These are phyloP conservation scores for Nothobranchius kuhntae DNA, from an alignment of 2,113 vertebrate genomes.

Conservation along the genomic window DNA sequence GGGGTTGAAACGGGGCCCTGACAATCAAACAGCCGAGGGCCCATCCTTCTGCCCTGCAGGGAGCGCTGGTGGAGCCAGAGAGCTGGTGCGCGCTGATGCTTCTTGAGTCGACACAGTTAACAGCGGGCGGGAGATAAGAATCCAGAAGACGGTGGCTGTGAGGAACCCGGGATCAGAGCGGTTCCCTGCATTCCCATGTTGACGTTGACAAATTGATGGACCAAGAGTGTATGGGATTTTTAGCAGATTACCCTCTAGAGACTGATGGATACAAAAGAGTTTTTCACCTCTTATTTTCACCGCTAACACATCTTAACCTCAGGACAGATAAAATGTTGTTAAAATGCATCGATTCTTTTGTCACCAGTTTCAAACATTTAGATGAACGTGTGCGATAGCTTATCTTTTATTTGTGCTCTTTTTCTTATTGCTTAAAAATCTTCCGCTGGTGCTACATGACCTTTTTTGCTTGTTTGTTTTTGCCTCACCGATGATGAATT, in stretches of 20 bases:
- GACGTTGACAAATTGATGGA: slow-evolving; percentile 77
- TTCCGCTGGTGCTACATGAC: background rate
- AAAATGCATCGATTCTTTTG: slow-evolving; percentile 23
- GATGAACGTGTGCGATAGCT: slow-evolving; percentile 1
- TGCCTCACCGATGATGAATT: background rate
- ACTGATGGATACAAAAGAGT: slow-evolving; percentile 43
- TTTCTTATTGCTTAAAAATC: background rate
- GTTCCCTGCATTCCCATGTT: slow-evolving; percentile 61
- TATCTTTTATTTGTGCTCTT: background rate
- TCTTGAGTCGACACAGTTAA: slow-evolving; percentile 53
- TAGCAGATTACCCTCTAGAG: slow-evolving; percentile 33
- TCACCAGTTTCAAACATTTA: slow-evolving; percentile 20
- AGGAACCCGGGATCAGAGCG: slow-evolving; percentile 58
- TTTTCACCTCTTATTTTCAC: slow-evolving; percentile 38
- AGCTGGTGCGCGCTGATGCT: slow-evolving; percentile 45
- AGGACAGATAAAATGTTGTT: slow-evolving; percentile 34
- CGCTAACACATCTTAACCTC: slow-evolving; percentile 41
- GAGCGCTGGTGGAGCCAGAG: slow-evolving; percentile 38
- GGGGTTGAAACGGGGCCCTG: slow-evolving; percentile 68
- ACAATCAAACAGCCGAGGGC: slow-evolving; percentile 72
- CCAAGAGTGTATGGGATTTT: slow-evolving; percentile 27
- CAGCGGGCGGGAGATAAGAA: slow-evolving; percentile 67
- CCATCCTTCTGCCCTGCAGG: slow-evolving; percentile 57
- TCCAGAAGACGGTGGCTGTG: slow-evolving; percentile 33
- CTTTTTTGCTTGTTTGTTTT: background rate